Conservation (phyloP, 2,797 vertebrate species). For the Melanotaenia nigrans region DNA sequence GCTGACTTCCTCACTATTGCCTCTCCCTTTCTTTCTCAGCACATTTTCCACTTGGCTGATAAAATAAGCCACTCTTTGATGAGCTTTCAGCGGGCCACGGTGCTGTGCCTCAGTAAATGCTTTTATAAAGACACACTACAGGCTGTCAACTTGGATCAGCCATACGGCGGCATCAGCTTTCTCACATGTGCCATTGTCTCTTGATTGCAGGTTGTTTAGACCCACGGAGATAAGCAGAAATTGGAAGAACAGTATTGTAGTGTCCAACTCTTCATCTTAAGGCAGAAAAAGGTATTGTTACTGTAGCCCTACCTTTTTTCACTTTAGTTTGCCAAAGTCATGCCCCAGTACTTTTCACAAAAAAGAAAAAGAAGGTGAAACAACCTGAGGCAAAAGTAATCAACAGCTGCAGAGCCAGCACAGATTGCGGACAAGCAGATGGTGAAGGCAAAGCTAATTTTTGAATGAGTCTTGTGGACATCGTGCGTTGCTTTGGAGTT, state of each 20-base stretch:
- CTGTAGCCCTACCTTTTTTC: conserved; percentile 11
- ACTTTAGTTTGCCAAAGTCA: conserved; percentile 32
- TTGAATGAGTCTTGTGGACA: conserved; percentile 7
- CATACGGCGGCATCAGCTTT: conserved; percentile 50
- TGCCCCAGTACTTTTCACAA: conserved; percentile 26
- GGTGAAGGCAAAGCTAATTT: conserved; percentile 9
- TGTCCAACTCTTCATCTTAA: conserved; percentile 20
- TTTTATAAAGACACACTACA: conserved; percentile 75
- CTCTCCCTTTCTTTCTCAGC: conserved; percentile 74
- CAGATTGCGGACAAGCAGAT: conserved; percentile 28
- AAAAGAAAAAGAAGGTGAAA: conserved; percentile 1
- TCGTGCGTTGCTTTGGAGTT: conserved; percentile 11
- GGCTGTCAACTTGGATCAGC: conserved; percentile 76
- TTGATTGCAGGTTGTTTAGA: conserved; percentile 25
- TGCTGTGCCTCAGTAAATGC: conserved; percentile 69
- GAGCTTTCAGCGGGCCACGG: conserved; percentile 71
- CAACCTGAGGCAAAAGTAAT: conserved; percentile 38
- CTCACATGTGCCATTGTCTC: conserved; percentile 48
- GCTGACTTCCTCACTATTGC: conserved; percentile 74
- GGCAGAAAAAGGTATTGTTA: conserved; percentile 17
- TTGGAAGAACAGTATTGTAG: conserved; percentile 22
- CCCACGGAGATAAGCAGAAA: conserved; percentile 22
- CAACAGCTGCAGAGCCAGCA: conserved; percentile 42
- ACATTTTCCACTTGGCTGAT: conserved; percentile 83
- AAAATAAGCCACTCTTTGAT: conserved; percentile 82